Evolutionary conservation across 2,888 invertebrate species (phyloP), one percentile per base, ranked within the genome.

Genomic region (Temnothorax unifasciatus): DNA sequence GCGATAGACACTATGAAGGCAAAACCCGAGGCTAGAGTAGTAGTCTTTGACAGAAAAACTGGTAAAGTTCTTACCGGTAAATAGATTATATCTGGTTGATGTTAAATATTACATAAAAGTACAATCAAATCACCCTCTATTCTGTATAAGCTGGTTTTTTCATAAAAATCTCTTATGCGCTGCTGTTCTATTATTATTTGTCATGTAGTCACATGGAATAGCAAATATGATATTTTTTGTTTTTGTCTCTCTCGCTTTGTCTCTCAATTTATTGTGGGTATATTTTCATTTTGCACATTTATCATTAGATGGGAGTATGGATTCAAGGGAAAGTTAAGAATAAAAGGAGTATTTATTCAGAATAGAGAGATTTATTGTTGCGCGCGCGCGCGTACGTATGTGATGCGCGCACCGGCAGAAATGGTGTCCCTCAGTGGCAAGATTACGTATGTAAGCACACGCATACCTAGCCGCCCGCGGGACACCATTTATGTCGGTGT

Each of bases 1-100:
- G 50, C 64, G 21, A 50, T 75, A 34, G 84, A 44, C 89, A 94
- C 92, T 90, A 47, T 84, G 0, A 93, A 92, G 85, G n/a, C 90
- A 3, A 91, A 91, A 73, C 8, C 90, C 8, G 94, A 93, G 44
- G 89, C 92, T n/a, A 93, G 94, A 88, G 95, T 98, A 0, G 97
- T 97, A 88, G 98, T 99, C n/a, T 97, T 97, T 93, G 98, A 99
- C 93, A 96, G 97, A 68, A 96, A 97, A 93, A 97, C 97, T 50
- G 98, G 98, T 3, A 97, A 97, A 90, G 90, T 95, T 64, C 92
- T 96, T 68, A 95, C 95, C 13, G 96, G 96, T 93, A 87, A 87
- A 88, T 83, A 13, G 34, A 34, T 34, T 52, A 50, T 47, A 11
- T 61, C 34, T 47, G 6, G 2, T 77, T 57, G 0, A 75, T 50